Evolutionary conservation across 1,140 invertebrate genomes (phyloP), one percentile per base, ranked within the genome.

Genomic region (Ptiloglossa arizonensis): DNA sequence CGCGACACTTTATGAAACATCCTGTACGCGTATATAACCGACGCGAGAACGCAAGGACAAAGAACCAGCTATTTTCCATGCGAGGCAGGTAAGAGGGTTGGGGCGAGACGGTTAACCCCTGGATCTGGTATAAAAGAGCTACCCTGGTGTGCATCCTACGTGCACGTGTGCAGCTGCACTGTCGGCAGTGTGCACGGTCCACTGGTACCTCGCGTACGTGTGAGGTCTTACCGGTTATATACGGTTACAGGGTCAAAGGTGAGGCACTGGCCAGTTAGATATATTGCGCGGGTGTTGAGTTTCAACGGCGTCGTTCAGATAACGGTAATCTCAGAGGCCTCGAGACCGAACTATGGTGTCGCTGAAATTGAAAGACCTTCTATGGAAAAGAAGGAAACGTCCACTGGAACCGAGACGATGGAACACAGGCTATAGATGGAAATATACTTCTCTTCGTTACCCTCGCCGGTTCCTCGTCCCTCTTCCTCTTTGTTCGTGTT

Each of bases 271-370:
- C 67, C 74, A 75, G 83, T 79, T 85, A 81, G 79, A 85, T 85
- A 85, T 85, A 85, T 85, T 57, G 70, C 70, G 41, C 41, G 57
- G 82, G 79, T 85, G 83, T 81, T 85, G 79, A 85, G 74, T 82
- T 85, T 79, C 79, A 59, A 72, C 79, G 69, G 66, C 73, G 74
- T 60, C 71, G 82, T 76, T 76, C 77, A 80, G 81, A 85, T 85
- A 85, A 83, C 82, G 81, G 81, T 76, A 83, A 85, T 85, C 82
- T 80, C 66, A 63, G 77, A 83, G 82, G 67, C 67, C 56, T 66
- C n/a, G 41, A 62, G 70, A 64, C 24, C 54, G 29, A 19, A 44
- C 62, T 48, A 82, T 54, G 60, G 56, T 54, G 71, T 56, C 62
- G 54, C 41, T 52, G 70, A 71, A 83, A 83, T 83, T 82, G 80